Percentiles rank a stretch among this genome's conserved stretches.
phyloP scores from a whole-genome alignment of 2,888 invertebrate species.

The Tryphoninae sp. region DNA sequence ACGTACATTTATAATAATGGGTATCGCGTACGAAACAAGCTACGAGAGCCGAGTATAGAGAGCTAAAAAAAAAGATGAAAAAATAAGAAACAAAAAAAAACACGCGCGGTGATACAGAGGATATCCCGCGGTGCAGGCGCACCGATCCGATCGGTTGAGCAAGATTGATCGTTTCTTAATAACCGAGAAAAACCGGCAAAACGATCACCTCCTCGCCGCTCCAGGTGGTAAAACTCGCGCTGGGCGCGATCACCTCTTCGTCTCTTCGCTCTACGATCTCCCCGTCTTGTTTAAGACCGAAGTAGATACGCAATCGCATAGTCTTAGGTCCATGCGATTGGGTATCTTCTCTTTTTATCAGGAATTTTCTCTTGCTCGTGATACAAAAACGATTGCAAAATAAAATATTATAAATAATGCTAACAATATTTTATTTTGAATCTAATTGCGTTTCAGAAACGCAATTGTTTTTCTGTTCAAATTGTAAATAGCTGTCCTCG shows the following conservation, averaged over 20 bases:
- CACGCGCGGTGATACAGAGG: slow-evolving; percentile 49
- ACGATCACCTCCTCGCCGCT: slow-evolving; percentile 72
- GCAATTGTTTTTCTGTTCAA: too few species aligned
- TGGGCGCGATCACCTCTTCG: slow-evolving; percentile 51
- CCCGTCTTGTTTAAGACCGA: slow-evolving; percentile 2
- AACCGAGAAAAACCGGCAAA: slow-evolving; percentile 79
- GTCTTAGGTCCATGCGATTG: too few species aligned
- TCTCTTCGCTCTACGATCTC: slow-evolving; percentile 31
- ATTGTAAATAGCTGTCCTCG: too few species aligned
- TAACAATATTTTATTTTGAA: too few species aligned
- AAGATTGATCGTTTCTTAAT: slow-evolving; percentile 80
- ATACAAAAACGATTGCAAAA: too few species aligned
- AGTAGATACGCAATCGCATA: too few species aligned
- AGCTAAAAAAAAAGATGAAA: slow-evolving; percentile 31
- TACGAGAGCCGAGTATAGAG: slow-evolving; percentile 25
- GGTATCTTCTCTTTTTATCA: too few species aligned
- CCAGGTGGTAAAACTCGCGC: slow-evolving; percentile 67
- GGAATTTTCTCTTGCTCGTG: too few species aligned
- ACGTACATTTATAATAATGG: slow-evolving; percentile 16
- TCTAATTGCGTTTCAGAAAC: too few species aligned
- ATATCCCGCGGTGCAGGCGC: slow-evolving; percentile 70
- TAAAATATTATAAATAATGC: too few species aligned
- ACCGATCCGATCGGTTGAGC: slow-evolving; percentile 71
- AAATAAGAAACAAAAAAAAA: slow-evolving; percentile 30
- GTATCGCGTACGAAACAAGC: slow-evolving; percentile 31